Evolutionary conservation across 2,888 invertebrate genomes (phyloP), one percentile per base, ranked within the genome.

Genomic region (Drosophila trichaetosa): DNA sequence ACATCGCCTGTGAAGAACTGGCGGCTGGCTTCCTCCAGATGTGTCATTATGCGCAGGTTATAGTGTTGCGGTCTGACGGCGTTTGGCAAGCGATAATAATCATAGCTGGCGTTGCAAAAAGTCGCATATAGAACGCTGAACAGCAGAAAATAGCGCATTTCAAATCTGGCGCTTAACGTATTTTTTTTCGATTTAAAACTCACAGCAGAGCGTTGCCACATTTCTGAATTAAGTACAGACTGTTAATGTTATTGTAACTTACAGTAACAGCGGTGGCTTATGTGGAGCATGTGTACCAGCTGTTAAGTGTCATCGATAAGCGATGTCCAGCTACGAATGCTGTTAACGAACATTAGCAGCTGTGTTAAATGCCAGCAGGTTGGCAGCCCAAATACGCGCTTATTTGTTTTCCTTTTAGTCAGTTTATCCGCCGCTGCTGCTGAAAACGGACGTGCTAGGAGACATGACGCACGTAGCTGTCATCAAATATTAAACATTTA

Each of bases 1-100:
- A 93, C 92, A 62, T 92, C 91, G 18, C 94, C 94, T 4, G 88
- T 83, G 68, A 93, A 94, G 49, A 85, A 85, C 60, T 93, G 91
- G 59, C 90, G 89, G 1, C 79, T 62, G 1, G 74, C 90, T 72
- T 93, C 89, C 42, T 93, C 91, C 31, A 94, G 79, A 74, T 94
- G 92, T 1, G 94, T 94, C n/a, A 92, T 79, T 21, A 94, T 86
- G 56, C 93, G 90, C 2, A 94, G 73, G 48, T 89, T 91, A 86
- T 94, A 94, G 68, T 91, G 91, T 58, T 88, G 83, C 3, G 94
- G 94, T 2, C 83, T 80, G 8, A 94, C 65, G n/a, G 92, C 78
- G 3, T 80, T 85, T 8, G 94, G 94, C 49, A 94, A 79, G 54
- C 93, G 91, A 86, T 92, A 93, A 42, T 89, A 48, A 59, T 76